A percentile compares a stretch with the other conserved stretches of the same genome.
phyloP scores from a whole-genome alignment of 2,113 vertebrate species.

The Rostratula benghalensis region DNA sequence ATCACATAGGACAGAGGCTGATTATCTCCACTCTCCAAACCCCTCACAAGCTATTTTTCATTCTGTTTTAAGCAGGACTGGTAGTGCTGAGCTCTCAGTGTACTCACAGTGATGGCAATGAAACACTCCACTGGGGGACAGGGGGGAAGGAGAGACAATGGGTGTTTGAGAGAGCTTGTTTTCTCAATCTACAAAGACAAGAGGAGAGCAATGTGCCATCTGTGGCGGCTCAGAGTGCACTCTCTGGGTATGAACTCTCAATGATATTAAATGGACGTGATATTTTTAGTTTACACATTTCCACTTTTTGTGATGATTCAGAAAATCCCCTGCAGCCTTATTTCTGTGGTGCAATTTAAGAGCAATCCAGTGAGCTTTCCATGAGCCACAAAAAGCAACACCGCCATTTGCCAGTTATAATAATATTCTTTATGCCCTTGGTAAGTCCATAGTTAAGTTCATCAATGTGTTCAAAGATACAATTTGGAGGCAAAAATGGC shows the following conservation, averaged over 20 bases:
- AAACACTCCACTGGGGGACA: background rate
- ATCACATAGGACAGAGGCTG: background rate
- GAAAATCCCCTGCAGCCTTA: constrained; percentile 42
- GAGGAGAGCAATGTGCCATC: background rate
- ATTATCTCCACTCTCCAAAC: background rate
- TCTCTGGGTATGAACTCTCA: background rate
- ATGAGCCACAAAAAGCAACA: constrained; percentile 15
- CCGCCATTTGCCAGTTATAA: constrained; percentile 13
- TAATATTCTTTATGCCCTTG: constrained; percentile 51
- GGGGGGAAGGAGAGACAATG: background rate
- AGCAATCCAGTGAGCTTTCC: constrained; percentile 30
- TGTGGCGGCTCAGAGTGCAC: background rate
- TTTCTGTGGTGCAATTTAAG: constrained; percentile 25
- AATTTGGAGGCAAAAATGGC: constrained; percentile 41
- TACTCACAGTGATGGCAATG: accelerated
- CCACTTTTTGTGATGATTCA: constrained; percentile 38
- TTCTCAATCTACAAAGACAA: background rate
- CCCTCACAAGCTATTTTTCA: background rate
- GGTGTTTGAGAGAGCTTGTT: background rate
- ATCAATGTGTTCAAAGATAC: constrained; percentile 19
- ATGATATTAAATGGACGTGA: background rate
- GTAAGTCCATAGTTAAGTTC: constrained; percentile 48
- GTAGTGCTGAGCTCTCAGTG: background rate
- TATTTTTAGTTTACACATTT: constrained; percentile 48
- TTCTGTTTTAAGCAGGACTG: background rate